Evolutionary conservation across 2,113 vertebrate species (phyloP), one percentile per base, ranked within the genome.

Genomic region (Microcebus murinus): DNA sequence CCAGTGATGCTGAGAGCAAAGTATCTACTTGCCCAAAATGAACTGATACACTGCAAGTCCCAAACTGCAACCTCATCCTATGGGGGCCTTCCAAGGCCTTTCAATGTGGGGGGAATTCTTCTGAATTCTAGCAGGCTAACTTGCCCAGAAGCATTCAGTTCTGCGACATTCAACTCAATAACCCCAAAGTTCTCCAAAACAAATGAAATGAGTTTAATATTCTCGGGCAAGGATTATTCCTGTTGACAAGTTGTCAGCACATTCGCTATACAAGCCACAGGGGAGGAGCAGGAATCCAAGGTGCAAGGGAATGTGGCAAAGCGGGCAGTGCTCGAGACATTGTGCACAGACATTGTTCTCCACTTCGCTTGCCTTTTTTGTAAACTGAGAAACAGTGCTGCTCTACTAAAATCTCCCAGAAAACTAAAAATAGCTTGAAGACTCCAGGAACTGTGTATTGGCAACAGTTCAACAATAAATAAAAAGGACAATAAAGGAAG

Each of bases 391-490:
- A 94, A 81, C 27, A 81, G 14, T 27, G 52, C n/a, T 3, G 1
- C 63, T 45, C 25, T 88, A 70, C 84, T 84, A 55, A 96, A 96
- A 63, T 79, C 6, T 18, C 50, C 29, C 57, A 85, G 59, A 29
- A 85, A 84, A 74, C 71, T 34, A 48, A 93, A 87, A 87, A 87
- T 70, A 93, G 84, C 77, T 45, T 65, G 34, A 96, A 73, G 71
- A 61, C 45, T 70, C 25, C 20, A 10, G 18, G 80, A 92, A 81
- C 52, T 34, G 5, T 23, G 12, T 52, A 68, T 18, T 94, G 92
- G 67, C 52, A 93, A 85, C 10, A 42, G 55, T 87, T 95, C 85
- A 97, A 94, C 36, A 76, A 95, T 94, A 94, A 79, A 82, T 73
- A 84, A 90, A 94, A 92, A 55, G 63, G 94, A 94, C 59, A 93